These are phyloP conservation scores for Linnaemya tessellans DNA, from an alignment of 2,888 invertebrate genomes.

Conservation along the genomic window DNA sequence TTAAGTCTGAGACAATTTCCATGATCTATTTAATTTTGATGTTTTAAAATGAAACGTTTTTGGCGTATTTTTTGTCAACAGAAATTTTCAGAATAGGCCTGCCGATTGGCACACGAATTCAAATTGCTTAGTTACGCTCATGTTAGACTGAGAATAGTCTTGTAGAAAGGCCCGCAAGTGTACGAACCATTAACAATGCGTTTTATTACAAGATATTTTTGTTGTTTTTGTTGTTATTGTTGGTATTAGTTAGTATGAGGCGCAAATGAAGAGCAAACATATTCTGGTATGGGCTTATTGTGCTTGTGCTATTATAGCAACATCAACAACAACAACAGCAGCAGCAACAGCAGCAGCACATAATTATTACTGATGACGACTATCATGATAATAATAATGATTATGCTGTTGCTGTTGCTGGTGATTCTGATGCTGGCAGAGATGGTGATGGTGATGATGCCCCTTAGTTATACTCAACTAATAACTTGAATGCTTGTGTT, in stretches of 20 bases:
- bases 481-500: slow-evolving; percentile 61
- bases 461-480: slow-evolving; percentile 56
- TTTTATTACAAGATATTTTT: slow-evolving; percentile 36
- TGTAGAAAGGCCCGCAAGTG: background rate
- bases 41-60: too few relatives aligned
- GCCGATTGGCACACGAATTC: too few relatives aligned
- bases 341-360: slow-evolving; percentile 30
- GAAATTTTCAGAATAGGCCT: too few relatives aligned
- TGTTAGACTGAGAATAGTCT: slow-evolving; percentile 10
- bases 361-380: slow-evolving; percentile 60
- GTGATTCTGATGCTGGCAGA: background rate
- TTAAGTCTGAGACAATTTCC: too few relatives aligned
- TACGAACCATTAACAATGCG: slow-evolving; percentile 51
- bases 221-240: background rate
- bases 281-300: slow-evolving; percentile 29
- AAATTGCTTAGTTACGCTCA: background rate
- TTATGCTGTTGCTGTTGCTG: slow-evolving; percentile 42
- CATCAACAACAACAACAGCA: slow-evolving; percentile 30
- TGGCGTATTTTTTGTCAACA: too few relatives aligned
- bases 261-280: background rate
- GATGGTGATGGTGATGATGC: slow-evolving; percentile 46
- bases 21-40: too few relatives aligned
- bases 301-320: slow-evolving; percentile 35
- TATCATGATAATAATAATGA: slow-evolving; percentile 57
- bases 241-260: background rate